phyloP scores from a whole-genome alignment of 1,140 invertebrate genomes.

The Eciton burchellii region DNA sequence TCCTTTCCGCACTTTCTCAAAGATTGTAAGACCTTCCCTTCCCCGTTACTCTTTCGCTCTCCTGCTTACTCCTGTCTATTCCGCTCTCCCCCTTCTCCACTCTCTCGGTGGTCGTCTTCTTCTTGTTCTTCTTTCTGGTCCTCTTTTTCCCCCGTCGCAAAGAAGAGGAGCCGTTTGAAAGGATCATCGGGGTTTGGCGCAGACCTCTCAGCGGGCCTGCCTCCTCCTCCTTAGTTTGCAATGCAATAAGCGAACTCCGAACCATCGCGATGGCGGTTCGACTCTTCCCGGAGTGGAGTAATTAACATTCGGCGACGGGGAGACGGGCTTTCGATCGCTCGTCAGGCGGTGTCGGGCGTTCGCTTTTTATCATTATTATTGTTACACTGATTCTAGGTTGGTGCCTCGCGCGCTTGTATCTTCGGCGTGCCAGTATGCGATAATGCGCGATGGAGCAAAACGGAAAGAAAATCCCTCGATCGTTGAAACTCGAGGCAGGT shows the following conservation, averaged over 20 bases:
- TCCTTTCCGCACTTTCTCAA: conserved; percentile 23
- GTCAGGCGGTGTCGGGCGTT: conserved; percentile 33
- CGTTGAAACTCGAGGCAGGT: not conserved
- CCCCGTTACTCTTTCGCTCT: not conserved
- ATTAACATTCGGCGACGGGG: conserved; percentile 64
- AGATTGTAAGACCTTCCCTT: conserved; percentile 28
- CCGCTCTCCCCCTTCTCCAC: not conserved
- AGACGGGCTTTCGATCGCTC: conserved; percentile 57
- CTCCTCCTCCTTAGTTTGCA: conserved; percentile 64
- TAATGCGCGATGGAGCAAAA: not conserved
- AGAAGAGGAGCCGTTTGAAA: conserved; percentile 50
- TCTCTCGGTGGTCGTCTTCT: not conserved
- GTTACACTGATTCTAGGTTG: conserved; percentile 8
- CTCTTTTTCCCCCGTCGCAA: conserved; percentile 11
- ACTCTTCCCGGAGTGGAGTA: conserved; percentile 35
- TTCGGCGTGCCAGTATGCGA: not conserved
- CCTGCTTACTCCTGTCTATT: conserved; percentile 29
- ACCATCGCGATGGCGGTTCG: conserved; percentile 5
- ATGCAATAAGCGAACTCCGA: conserved; percentile 67
- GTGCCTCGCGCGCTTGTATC: not conserved
- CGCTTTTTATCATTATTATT: conserved; percentile 17
- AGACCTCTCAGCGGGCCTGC: conserved; percentile 27
- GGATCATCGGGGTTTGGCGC: conserved; percentile 60
- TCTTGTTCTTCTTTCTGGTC: not conserved
- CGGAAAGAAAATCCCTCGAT: not conserved